phyloP scores from a whole-genome alignment of 2,113 vertebrate species.

The Campylomormyrus tamandua region DNA sequence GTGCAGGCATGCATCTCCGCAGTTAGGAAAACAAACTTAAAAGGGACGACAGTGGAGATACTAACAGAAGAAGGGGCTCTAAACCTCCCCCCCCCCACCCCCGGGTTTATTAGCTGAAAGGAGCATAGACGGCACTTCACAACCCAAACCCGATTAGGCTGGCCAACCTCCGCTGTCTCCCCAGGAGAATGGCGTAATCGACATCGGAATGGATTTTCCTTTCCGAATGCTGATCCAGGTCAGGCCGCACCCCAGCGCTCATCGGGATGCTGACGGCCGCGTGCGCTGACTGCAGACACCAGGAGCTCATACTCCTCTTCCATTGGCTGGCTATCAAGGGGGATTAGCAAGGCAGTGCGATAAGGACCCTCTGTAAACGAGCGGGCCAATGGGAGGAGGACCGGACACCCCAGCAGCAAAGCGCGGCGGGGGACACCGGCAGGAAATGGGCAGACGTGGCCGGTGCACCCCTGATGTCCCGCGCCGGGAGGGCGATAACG shows the following conservation, averaged over 20 bases:
- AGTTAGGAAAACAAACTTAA: neutral
- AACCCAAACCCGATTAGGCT: conserved; percentile 18
- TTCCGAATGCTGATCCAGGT: neutral
- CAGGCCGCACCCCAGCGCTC: neutral
- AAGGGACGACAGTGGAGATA: neutral
- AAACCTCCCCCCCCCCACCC: neutral
- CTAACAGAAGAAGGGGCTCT: neutral
- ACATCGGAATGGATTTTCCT: conserved; percentile 18
- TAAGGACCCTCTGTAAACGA: neutral
- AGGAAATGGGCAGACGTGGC: too few relatives aligned
- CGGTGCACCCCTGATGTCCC: neutral
- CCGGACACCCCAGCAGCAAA: neutral
- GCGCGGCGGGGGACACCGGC: neutral
- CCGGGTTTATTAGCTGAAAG: conserved; percentile 9
- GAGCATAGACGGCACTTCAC: conserved; percentile 2
- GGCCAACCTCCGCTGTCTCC: conserved; percentile 13
- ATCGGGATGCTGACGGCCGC: neutral
- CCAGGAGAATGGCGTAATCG: neutral
- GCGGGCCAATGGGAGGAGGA: neutral
- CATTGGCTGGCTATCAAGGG: conserved; percentile 13
- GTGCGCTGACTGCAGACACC: conserved; percentile 13
- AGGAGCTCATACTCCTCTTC: conserved; percentile 10
- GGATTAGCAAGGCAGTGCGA: conserved; percentile 2
- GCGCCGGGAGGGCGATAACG: neutral
- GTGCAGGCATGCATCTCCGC: neutral